These are phyloP conservation scores for Chiroxiphia lanceolata DNA, from an alignment of 2,797 vertebrate genomes.

Conservation along the genomic window DNA sequence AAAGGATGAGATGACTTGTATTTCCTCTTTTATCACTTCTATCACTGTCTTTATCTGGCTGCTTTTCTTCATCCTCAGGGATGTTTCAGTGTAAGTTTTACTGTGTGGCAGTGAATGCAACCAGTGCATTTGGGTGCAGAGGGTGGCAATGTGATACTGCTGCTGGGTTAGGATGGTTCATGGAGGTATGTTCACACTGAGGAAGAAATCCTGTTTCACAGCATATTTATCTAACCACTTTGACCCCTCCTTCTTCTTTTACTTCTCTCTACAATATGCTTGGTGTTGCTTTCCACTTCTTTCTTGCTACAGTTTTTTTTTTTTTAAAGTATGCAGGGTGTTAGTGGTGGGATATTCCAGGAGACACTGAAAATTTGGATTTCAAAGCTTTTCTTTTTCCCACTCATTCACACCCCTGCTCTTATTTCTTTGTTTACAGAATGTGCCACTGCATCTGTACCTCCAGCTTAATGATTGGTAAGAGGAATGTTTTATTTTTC, in stretches of 20 bases:
- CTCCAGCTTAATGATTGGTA: constrained; percentile 73
- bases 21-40: neutral
- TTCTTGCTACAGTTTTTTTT: neutral
- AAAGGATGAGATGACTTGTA: neutral
- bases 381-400: neutral
- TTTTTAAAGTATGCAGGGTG: neutral
- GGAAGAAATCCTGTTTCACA: neutral
- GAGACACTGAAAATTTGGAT: neutral
- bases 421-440: constrained; percentile 45
- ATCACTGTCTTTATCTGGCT: neutral
- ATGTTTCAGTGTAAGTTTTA: neutral
- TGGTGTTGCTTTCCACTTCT: neutral
- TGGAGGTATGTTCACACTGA: neutral
- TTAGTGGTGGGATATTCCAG: neutral
- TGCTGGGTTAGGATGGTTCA: neutral
- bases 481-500: neutral
- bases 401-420: neutral
- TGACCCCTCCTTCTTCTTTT: neutral
- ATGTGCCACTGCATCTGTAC: constrained; percentile 46
- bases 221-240: neutral
- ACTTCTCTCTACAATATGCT: neutral
- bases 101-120: neutral
- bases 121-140: neutral
- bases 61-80: neutral
- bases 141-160: neutral